Evolutionary conservation across 2,113 vertebrate species (phyloP).

Genomic region (Acrocephalus kingi): DNA sequence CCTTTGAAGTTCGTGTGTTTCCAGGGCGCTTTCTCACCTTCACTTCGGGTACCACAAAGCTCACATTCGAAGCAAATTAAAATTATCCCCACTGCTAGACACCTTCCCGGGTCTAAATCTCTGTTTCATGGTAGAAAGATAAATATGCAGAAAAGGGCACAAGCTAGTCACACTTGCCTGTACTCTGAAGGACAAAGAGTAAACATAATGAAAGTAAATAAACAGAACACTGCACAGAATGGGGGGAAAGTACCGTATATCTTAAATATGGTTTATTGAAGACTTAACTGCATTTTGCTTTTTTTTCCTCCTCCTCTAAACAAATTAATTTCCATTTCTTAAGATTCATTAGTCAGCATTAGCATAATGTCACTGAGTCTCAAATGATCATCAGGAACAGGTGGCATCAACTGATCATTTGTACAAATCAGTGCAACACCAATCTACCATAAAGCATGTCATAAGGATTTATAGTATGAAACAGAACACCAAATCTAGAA

Average conservation of each 20-base stretch:
- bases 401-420: constrained; percentile 44
- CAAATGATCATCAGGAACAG: constrained; percentile 48
- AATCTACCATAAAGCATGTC: background rate
- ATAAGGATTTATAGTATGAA: background rate
- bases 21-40: background rate
- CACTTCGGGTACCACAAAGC: background rate
- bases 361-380: constrained; percentile 55
- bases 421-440: constrained; percentile 20
- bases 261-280: background rate
- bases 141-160: background rate
- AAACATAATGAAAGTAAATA: background rate
- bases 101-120: background rate
- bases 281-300: background rate
- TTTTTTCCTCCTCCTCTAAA: background rate
- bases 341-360: constrained; percentile 48
- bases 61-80: background rate
- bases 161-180: background rate
- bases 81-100: background rate
- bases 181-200: background rate
- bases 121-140: background rate
- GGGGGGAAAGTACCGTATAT: fast-evolving
- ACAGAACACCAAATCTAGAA: background rate
- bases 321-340: constrained; percentile 38
- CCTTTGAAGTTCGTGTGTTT: background rate
- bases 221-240: background rate